Base-by-base conservation (phyloP, 2,888 invertebrate genomes). In the Oligia latruncula region DNA sequence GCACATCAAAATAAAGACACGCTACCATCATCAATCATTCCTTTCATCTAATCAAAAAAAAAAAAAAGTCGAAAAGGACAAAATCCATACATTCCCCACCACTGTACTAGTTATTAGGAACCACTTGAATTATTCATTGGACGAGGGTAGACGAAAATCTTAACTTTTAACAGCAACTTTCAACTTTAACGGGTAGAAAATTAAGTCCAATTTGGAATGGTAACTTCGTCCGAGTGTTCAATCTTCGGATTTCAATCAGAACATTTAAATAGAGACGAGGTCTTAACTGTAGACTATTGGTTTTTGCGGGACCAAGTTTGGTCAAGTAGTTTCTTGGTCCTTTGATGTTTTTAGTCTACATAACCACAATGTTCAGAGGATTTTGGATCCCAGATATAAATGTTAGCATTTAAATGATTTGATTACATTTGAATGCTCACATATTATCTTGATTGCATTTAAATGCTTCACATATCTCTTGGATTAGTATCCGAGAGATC, bases 101-200 rank as follows among this genome's bases (percentile, higher is more conserved):
- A 81, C 87, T 84, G 80, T 86, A 84, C 82, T 83, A 94, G 95
- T 96, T 96, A 96, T 96, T 96, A 96, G 95, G 95, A 94, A 94
- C 91, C 92, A 93, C 92, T 92, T 96, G 96, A 96, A 96, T 96
- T 93, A 96, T 96, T 96, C 96, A 96, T 96, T 93, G 91, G 91
- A 90, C 88, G 94, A 92, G 95, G 96, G 95, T 94, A 95, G 93
- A 93, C 93, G 92, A 93, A 93, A 95, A 94, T 94, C 93, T 95
- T 90, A 91, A 90, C 90, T 90, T 81, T 83, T 81, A 82, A 82
- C 89, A 89, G 87, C 89, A 92, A 94, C 87, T 93, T 91, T 93
- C 90, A 93, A 94, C 95, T 93, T 91, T 95, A 94, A 90, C 78
- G 77, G 86, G 75, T 67, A 81, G 81, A 87, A 86, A 89, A 90